A percentile compares a stretch with the other conserved stretches of the same genome.
Conservation (phyloP, 2,888 invertebrate species). For the Drosophila macrospina region DNA sequence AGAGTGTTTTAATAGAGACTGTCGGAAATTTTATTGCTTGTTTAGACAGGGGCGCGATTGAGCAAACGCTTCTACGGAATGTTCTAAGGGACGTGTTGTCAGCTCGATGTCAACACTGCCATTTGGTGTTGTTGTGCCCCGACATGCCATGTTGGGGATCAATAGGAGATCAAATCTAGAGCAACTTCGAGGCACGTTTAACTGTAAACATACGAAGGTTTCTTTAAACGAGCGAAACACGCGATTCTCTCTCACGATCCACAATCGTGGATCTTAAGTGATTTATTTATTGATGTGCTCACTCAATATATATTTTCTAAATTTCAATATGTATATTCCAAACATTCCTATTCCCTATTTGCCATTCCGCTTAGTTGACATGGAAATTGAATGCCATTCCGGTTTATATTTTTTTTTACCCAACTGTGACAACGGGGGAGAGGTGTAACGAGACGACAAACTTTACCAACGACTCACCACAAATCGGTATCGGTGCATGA, state of each 20-base stretch:
- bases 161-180: conserved; percentile 14
- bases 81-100: conserved; percentile 51
- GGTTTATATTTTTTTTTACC: not conserved
- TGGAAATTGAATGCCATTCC: conserved; percentile 11
- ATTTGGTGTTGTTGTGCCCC: conserved; percentile 10
- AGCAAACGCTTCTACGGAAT: conserved; percentile 41
- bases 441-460: conserved; percentile 61
- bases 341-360: not conserved
- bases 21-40: conserved; percentile 70
- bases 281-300: too few species aligned
- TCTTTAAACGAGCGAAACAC: not conserved
- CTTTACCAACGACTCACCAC: conserved; percentile 85
- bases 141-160: conserved; percentile 6
- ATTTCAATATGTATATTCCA: not conserved
- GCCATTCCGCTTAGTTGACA: not conserved
- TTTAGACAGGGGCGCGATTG: conserved; percentile 40
- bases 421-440: not conserved
- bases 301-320: not conserved
- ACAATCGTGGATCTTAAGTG: not conserved
- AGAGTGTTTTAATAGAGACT: conserved; percentile 62
- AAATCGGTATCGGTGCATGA: conserved; percentile 86
- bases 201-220: not conserved
- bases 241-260: not conserved
- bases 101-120: conserved; percentile 53
- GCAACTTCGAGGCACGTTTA: not conserved